Base-by-base conservation (phyloP, 2,113 vertebrate genomes). In the human (Homo sapiens) region DNA sequence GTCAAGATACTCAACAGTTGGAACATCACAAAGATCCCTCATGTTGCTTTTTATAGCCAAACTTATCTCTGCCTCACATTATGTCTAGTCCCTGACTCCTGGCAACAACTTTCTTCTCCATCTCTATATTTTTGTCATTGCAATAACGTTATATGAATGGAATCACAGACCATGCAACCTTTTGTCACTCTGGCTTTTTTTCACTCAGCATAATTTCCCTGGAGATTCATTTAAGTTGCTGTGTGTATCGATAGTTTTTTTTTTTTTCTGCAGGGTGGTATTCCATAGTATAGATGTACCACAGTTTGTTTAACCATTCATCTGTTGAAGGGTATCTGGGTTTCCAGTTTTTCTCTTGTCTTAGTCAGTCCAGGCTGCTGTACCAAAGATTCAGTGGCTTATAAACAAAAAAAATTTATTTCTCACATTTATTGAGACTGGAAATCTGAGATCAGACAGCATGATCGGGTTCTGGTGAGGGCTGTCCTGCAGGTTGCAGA, bases 221-320 rank as follows among this genome's bases (percentile, higher is more conserved):
- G 18, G 40, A 79, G 70, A 87, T 45, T 92, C 30, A 79, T 84
- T 70, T 52, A 95, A 84, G 23, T 89, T 45, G 48, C 59, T 83
- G 12, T 13, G 14, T 78, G 20, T 73, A 84, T 79, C 30, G 84
- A n/a, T 79, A 92, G 38, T 84, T 82, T 76, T 43, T 50, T 72
- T 18, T 35, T 94, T 94, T 78, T 68, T 84, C 82, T 84, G 43
- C 35, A 55, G n/a, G 64, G 70, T 55, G 55, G 59, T 79, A 95
- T 95, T 95, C 78, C 43, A 92, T 79, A 35, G 22, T 80, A 89
- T 55, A 40, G 50, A 50, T 61, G 23, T 68, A 43, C 14, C 40
- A 83, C 16, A 50, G 57, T 94, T 90, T 89, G 72, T 93, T 96
- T 83, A 94, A 81, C 2, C 20, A 87, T 76, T 91, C 82, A 87